Percentiles rank a stretch among this genome's conserved stretches.
These are phyloP conservation scores for Phaedon cochleariae DNA, from an alignment of 2,888 invertebrate species.

Conservation along the genomic window DNA sequence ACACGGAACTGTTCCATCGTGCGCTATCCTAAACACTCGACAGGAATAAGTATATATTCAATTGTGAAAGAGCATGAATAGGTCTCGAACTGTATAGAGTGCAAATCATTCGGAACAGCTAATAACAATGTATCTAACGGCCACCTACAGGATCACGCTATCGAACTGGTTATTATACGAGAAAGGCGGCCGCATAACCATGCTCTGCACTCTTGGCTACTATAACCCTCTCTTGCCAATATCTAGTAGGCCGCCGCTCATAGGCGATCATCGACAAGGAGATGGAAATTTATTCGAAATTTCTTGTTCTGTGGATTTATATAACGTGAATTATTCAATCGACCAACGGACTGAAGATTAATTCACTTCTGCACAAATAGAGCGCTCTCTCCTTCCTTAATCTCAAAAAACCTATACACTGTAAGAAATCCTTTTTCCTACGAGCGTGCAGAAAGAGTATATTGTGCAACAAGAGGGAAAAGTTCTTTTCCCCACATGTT, in stretches of 20 bases:
- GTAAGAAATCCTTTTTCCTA: too few relatives aligned
- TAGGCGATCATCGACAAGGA: slow-evolving; percentile 15
- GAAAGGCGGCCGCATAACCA: slow-evolving; percentile 43
- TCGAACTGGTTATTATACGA: slow-evolving; percentile 51
- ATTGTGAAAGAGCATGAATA: slow-evolving; percentile 46
- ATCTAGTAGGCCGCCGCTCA: slow-evolving; percentile 39
- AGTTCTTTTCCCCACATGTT: too few relatives aligned
- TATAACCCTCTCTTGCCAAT: slow-evolving; percentile 39
- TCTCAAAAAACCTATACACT: too few relatives aligned
- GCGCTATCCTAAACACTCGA: slow-evolving; percentile 22
- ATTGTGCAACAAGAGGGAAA: too few relatives aligned
- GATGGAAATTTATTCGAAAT: neutral
- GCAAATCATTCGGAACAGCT: slow-evolving; percentile 53
- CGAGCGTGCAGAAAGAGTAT: too few relatives aligned
- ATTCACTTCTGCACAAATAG: neutral
- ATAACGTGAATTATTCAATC: too few relatives aligned
- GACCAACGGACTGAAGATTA: too few relatives aligned
- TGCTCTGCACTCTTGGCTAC: slow-evolving; percentile 30
- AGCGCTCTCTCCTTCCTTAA: too few relatives aligned
- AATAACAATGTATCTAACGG: slow-evolving; percentile 53
- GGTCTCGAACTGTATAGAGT: slow-evolving; percentile 43
- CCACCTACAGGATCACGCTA: slow-evolving; percentile 58
- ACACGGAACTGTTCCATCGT: neutral
- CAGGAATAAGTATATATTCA: slow-evolving; percentile 28
- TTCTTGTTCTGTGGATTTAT: neutral